These are phyloP conservation scores for Cheilosia soror DNA, from an alignment of 2,888 invertebrate genomes.

Conservation along the genomic window DNA sequence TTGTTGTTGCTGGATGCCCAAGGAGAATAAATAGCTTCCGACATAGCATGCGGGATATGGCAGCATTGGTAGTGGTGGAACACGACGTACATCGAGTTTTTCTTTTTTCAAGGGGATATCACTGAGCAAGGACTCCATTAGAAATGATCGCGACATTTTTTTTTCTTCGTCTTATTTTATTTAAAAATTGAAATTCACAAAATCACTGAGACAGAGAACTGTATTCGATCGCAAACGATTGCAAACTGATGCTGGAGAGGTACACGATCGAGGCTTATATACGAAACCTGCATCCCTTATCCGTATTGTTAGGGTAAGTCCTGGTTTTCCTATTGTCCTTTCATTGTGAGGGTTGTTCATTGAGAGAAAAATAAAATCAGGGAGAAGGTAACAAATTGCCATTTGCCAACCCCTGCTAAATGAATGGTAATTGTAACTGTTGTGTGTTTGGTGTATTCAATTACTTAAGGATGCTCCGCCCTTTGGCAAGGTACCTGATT, in stretches of 20 bases:
- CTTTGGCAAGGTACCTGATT: constrained; percentile 50
- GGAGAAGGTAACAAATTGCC: constrained; percentile 60
- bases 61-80: constrained; percentile 84
- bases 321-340: constrained; percentile 38
- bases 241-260: constrained; percentile 63
- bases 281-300: constrained; percentile 48
- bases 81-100: constrained; percentile 74
- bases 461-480: constrained; percentile 74
- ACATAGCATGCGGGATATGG: constrained; percentile 88
- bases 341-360: constrained; percentile 66
- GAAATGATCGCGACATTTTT: constrained; percentile 91
- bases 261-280: constrained; percentile 73
- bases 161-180: too few species aligned
- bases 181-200: constrained; percentile 20
- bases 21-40: constrained; percentile 87
- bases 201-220: constrained; percentile 56
- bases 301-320: constrained; percentile 19
- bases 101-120: constrained; percentile 84
- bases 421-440: constrained; percentile 68
- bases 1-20: constrained; percentile 87
- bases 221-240: constrained; percentile 66
- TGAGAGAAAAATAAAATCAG: constrained; percentile 35
- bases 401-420: constrained; percentile 54
- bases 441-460: constrained; percentile 64
- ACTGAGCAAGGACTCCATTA: constrained; percentile 92